Evolutionary conservation across 1,140 invertebrate genomes (phyloP), one percentile per base, ranked within the genome.

Genomic region (Diuraphis noxia): DNA sequence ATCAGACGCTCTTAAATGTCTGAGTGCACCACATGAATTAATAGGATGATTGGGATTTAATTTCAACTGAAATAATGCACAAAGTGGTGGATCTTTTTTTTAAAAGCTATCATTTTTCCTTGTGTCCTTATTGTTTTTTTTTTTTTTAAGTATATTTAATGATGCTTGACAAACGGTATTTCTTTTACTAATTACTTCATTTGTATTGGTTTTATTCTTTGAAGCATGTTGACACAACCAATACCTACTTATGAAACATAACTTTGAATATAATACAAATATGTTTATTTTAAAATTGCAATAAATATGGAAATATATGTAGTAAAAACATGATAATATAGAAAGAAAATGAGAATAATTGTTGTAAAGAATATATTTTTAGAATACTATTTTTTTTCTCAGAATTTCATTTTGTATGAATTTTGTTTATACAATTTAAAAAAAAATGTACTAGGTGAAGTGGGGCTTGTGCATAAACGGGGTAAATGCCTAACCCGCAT

Each of bases 121-220:
- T 38, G 79, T 82, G 38, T 82, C 38, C 41, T 84, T 43, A 84
- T 84, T 43, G 23, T 84, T 84, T 43, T 84, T 84, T 41, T 84
- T 84, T 41, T 7, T 3, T n/a, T n/a, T n/a, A 36, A 84, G n/a
- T 25, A 84, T 84, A 84, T 84, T 30, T n/a, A 84, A 43, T 6
- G 40, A 84, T 84, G 81, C 81, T 30, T 84, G 17, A n/a, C 81
- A 84, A 84, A 25, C 9, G 2, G 9, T n/a, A 84, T 84, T 40
- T 79, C n/a, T 79, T 79, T 79, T 79, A 84, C 40, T 21, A 25
- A 6, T 84, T 25, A 6, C 8, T 9, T 13, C 81, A 25, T 84
- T 84, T 30, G 6, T 10, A 25, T 25, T 40, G 21, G 81, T 84
- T 84, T 84, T 84, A 84, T 84, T 84, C 30, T 84, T 43, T 41